Conservation (phyloP, 35 echinoderm and acorn worm genomes). For the Lytechinus pictus region DNA sequence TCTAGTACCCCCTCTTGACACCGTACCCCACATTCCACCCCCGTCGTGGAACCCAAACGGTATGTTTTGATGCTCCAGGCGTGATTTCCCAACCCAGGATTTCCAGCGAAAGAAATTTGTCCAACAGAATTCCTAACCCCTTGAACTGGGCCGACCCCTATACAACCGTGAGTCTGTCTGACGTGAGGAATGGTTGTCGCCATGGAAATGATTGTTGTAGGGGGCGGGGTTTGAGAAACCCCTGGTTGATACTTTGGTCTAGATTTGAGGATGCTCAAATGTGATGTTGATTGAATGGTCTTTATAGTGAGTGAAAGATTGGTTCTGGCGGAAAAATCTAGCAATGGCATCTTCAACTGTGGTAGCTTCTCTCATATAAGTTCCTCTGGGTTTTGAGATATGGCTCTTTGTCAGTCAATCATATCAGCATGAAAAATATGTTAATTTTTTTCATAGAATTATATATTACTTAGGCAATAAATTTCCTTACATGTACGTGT, state of each 20-base stretch:
- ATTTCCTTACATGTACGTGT: no score
- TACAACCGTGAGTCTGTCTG: not conserved
- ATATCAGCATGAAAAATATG: no score
- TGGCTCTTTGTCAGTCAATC: no score
- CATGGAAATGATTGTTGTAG: slow-evolving; percentile 18
- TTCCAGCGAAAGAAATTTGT: slow-evolving; percentile 19
- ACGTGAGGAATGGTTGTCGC: not conserved
- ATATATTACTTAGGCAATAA: no score
- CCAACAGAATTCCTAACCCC: slow-evolving; percentile 16
- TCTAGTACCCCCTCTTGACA: not conserved
- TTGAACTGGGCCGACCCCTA: slow-evolving; percentile 23
- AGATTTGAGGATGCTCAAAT: not conserved
- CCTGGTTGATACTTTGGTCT: slow-evolving; percentile 19
- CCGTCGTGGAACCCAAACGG: not conserved
- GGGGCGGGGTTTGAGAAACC: not conserved
- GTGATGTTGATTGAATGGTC: not conserved
- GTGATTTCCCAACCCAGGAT: not conserved
- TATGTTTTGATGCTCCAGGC: slow-evolving; percentile 17
- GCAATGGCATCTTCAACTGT: not conserved
- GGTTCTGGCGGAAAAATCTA: not conserved
- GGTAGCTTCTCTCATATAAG: no score
- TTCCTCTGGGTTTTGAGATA: no score
- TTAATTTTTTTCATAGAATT: no score
- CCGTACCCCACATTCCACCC: not conserved
- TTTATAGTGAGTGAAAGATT: not conserved